Evolutionary conservation across 2,113 vertebrate genomes (phyloP).

Genomic region (Camelus dromedarius): DNA sequence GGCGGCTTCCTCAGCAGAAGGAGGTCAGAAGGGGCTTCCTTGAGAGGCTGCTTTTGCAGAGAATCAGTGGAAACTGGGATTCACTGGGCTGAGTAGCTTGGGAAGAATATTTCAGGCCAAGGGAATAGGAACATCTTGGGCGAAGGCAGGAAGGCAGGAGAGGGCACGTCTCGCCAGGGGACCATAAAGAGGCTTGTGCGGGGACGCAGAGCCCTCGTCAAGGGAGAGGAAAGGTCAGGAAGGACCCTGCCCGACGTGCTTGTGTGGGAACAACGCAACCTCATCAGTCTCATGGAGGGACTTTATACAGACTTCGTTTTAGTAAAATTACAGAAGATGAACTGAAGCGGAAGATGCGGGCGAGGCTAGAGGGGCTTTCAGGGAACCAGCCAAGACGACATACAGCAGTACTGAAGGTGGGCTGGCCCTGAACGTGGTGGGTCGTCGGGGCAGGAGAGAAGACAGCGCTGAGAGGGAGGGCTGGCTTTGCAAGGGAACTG

Average conservation of each 20-base stretch:
- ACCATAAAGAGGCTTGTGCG: rapidly evolving
- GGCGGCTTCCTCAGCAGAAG: rapidly evolving
- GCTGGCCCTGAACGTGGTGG: no score
- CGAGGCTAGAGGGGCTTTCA: rapidly evolving
- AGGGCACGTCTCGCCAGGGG: rapidly evolving
- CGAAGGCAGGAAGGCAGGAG: not conserved
- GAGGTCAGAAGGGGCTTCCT: not conserved
- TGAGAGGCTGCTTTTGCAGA: not conserved
- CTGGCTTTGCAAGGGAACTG: not conserved
- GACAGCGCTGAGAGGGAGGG: no score
- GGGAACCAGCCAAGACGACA: not conserved
- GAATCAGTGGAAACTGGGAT: not conserved
- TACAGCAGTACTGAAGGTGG: rapidly evolving
- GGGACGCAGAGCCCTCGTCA: no score
- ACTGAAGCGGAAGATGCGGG: not conserved
- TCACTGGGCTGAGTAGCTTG: rapidly evolving
- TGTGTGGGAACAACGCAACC: not conserved
- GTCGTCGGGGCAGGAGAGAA: not conserved
- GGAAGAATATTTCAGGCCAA: not conserved
- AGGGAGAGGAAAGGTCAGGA: not conserved
- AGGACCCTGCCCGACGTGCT: rapidly evolving
- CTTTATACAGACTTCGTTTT: not conserved
- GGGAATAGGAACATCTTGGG: no score
- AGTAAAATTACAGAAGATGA: not conserved
- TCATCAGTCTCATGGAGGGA: rapidly evolving